Percentiles rank a stretch among this genome's conserved stretches.
Evolutionary conservation across 1,140 invertebrate species (phyloP).

Genomic region (Chironomus tepperi): DNA sequence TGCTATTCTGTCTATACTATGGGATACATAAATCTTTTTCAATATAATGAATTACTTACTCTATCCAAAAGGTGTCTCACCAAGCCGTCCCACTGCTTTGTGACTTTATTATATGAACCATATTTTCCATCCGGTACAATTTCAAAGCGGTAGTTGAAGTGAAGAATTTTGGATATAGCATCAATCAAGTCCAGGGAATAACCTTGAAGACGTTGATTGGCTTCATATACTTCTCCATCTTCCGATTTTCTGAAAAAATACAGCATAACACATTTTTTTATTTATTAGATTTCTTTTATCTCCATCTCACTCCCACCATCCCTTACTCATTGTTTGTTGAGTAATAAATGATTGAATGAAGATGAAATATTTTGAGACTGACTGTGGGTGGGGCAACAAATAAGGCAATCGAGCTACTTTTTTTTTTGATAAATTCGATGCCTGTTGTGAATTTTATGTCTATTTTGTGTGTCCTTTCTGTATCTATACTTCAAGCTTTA

Average conservation of each 20-base stretch:
- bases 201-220: conserved; percentile 59
- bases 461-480: too few species aligned
- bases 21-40: not conserved
- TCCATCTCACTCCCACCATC: too few species aligned
- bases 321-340: too few species aligned
- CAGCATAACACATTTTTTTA: not conserved
- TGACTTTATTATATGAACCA: conserved; percentile 59
- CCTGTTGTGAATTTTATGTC: too few species aligned
- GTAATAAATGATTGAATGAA: too few species aligned
- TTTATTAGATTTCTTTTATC: too few species aligned
- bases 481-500: too few species aligned
- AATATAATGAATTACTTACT: conserved; percentile 46
- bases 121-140: conserved; percentile 61
- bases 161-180: conserved; percentile 58
- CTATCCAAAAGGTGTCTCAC: conserved; percentile 70
- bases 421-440: too few species aligned
- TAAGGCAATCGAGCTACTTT: too few species aligned
- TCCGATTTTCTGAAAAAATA: conserved; percentile 30
- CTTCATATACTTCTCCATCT: conserved; percentile 41
- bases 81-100: conserved; percentile 77
- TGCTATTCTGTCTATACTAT: not conserved
- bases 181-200: conserved; percentile 74
- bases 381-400: too few species aligned
- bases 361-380: too few species aligned
- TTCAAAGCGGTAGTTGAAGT: conserved; percentile 68